A percentile compares a stretch with the other conserved stretches of the same genome.
Conservation (phyloP, 2,113 vertebrate species). For the Sterrhoptilus dennistouni region DNA sequence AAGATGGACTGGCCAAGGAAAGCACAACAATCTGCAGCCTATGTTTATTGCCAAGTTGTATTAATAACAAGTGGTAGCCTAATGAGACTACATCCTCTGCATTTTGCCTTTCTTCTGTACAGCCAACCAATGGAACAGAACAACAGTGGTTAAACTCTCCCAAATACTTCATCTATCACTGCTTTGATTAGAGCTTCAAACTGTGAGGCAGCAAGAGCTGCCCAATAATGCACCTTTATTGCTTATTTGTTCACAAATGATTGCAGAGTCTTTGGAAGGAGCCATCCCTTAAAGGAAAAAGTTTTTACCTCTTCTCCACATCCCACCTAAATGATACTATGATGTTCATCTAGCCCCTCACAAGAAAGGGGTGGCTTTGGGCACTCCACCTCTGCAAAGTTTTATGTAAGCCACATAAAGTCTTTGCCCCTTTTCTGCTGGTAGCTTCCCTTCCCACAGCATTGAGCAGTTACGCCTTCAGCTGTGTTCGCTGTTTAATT, state of each 20-base stretch:
- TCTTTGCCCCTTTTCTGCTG: constrained; percentile 10
- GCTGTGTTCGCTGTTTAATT: constrained; percentile 61
- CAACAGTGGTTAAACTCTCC: neutral
- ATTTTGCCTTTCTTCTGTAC: neutral
- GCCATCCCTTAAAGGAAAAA: neutral
- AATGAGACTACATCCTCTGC: neutral
- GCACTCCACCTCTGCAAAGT: neutral
- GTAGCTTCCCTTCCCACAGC: constrained; percentile 42
- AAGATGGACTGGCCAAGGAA: neutral
- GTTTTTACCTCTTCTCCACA: neutral
- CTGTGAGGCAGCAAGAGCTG: neutral
- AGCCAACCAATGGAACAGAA: neutral
- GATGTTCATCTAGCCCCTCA: constrained; percentile 40
- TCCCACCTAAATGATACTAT: neutral
- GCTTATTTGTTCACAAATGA: neutral
- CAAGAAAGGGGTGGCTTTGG: neutral
- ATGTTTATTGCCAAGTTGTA: neutral
- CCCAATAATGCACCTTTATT: neutral
- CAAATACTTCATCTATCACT: neutral
- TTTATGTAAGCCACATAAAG: neutral
- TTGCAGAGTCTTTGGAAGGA: neutral
- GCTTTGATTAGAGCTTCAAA: neutral
- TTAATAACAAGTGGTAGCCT: neutral
- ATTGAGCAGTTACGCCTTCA: constrained; percentile 67
- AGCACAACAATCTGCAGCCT: neutral